These are phyloP conservation scores for Pleuronectes platessa DNA, from an alignment of 2,113 vertebrate genomes.

Conservation along the genomic window DNA sequence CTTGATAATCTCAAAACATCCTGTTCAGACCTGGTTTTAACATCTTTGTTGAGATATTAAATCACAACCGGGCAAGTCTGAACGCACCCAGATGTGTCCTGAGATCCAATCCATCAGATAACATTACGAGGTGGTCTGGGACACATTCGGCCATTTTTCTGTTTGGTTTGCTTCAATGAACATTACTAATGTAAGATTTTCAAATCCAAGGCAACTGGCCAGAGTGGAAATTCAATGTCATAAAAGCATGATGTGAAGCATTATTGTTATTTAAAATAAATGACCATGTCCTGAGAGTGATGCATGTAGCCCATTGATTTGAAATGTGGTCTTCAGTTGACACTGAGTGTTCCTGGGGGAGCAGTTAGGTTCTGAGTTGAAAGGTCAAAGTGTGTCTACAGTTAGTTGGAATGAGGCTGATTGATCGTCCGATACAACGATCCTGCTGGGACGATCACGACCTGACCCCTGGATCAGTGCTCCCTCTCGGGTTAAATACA, in stretches of 20 bases:
- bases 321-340: constrained; percentile 1
- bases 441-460: constrained; percentile 50
- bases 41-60: too few relatives aligned
- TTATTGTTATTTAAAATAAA: background rate
- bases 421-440: constrained; percentile 46
- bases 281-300: background rate
- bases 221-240: too few relatives aligned
- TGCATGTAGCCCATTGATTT: constrained; percentile 6
- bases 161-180: too few relatives aligned
- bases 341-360: constrained; percentile 14
- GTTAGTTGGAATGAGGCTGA: constrained; percentile 48
- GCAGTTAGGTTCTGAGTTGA: constrained; percentile 37
- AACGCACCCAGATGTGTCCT: too few relatives aligned
- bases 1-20: too few relatives aligned
- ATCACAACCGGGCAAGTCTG: too few relatives aligned
- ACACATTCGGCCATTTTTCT: too few relatives aligned
- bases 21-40: too few relatives aligned
- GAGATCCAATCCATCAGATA: too few relatives aligned
- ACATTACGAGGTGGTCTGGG: too few relatives aligned
- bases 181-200: too few relatives aligned
- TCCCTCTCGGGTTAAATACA: constrained; percentile 46
- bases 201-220: too few relatives aligned
- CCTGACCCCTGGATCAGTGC: constrained; percentile 57
- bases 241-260: background rate
- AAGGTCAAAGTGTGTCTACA: constrained; percentile 56